phyloP scores from a whole-genome alignment of 2,888 invertebrate species.

The Exocentrus adspersus region DNA sequence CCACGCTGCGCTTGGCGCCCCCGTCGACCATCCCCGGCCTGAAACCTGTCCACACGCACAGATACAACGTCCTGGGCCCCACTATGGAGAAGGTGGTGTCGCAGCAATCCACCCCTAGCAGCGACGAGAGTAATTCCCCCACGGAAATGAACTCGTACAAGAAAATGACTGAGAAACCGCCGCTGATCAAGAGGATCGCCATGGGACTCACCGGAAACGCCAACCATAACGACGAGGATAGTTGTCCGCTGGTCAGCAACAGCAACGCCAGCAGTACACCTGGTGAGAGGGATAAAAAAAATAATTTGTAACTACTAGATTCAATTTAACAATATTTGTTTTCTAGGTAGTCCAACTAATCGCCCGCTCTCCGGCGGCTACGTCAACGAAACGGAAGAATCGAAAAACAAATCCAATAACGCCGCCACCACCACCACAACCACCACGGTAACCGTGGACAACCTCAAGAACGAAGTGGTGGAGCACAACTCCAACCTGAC shows the following conservation, averaged over 20 bases:
- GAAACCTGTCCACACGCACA: conserved; percentile 69
- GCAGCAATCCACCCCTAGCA: conserved; percentile 72
- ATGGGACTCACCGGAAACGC: conserved; percentile 74
- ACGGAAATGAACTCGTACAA: conserved; percentile 88
- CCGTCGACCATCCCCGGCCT: conserved; percentile 77
- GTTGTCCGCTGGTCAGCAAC: conserved; percentile 79
- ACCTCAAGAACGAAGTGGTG: conserved; percentile 50
- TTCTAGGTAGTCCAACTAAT: conserved; percentile 68
- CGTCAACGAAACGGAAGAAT: conserved; percentile 81
- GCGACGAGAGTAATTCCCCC: conserved; percentile 88
- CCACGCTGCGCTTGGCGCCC: conserved; percentile 65
- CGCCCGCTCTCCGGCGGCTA: conserved; percentile 77
- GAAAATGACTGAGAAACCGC: conserved; percentile 82
- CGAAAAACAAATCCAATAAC: conserved; percentile 61
- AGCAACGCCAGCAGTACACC: conserved; percentile 60
- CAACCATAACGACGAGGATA: conserved; percentile 69
- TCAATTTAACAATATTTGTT: neutral
- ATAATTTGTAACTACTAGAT: neutral
- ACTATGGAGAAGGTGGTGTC: conserved; percentile 59
- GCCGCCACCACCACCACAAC: too few relatives aligned
- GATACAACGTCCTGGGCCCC: conserved; percentile 65
- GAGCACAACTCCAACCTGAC: conserved; percentile 58
- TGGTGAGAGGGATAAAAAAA: conserved; percentile 59
- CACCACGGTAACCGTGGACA: conserved; percentile 49
- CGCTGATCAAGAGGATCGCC: conserved; percentile 79